phyloP scores from a whole-genome alignment of 2,888 invertebrate genomes.

The Erynnis tages region DNA sequence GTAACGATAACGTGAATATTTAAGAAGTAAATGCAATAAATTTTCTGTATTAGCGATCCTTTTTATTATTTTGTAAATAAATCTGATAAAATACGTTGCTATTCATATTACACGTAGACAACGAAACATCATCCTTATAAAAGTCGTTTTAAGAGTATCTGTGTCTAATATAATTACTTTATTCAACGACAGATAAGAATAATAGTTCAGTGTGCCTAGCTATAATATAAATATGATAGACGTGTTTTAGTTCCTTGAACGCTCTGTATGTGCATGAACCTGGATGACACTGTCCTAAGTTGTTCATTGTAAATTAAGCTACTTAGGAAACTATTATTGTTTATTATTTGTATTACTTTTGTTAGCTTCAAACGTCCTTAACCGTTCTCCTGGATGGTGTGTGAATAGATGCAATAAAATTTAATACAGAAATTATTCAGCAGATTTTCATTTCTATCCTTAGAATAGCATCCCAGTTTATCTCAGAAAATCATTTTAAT shows the following conservation, averaged over 20 bases:
- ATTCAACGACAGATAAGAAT: conserved; percentile 24
- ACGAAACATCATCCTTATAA: conserved; percentile 35
- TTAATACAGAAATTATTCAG: conserved; percentile 74
- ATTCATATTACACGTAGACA: conserved; percentile 46
- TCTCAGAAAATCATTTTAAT: no score
- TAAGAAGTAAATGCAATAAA: conserved; percentile 77
- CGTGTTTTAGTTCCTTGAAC: conserved; percentile 30
- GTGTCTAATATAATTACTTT: conserved; percentile 30
- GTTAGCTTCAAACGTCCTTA: conserved; percentile 65
- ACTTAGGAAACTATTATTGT: conserved; percentile 35
- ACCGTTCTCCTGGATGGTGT: conserved; percentile 77
- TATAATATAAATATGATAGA: conserved; percentile 34
- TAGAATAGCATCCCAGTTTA: no score
- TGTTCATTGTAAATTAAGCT: conserved; percentile 33
- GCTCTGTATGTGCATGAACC: conserved; percentile 26
- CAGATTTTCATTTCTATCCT: conserved; percentile 42
- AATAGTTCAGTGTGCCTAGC: conserved; percentile 39
- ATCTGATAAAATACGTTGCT: conserved; percentile 39
- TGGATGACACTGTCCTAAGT: conserved; percentile 20
- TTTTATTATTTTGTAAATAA: conserved; percentile 65
- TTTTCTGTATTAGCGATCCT: conserved; percentile 73
- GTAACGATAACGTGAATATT: conserved; percentile 70
- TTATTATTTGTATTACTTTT: conserved; percentile 41
- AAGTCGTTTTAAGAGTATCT: conserved; percentile 9
- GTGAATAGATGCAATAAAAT: conserved; percentile 83